Evolutionary conservation across 2,888 invertebrate genomes (phyloP).

Genomic region (Tenthredo scrophulariae): DNA sequence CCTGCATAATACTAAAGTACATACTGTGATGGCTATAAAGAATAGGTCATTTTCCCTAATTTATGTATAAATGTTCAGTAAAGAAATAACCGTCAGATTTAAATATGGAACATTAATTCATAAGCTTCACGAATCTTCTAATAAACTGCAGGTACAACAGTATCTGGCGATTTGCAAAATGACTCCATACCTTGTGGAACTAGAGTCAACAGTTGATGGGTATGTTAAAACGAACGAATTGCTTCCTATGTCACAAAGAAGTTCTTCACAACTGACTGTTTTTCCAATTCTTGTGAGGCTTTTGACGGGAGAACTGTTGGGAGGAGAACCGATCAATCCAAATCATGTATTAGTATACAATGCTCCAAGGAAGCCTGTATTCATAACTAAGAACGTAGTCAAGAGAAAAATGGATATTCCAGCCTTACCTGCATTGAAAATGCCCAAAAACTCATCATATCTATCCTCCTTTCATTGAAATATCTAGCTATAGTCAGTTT

Average conservation of each 20-base stretch:
- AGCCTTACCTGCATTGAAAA: conserved; percentile 11
- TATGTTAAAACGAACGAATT: conserved; percentile 63
- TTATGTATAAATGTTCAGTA: too few relatives aligned
- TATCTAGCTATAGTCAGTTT: neutral
- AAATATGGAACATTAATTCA: neutral
- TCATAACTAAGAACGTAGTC: conserved; percentile 66
- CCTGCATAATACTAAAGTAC: neutral
- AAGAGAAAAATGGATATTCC: conserved; percentile 61
- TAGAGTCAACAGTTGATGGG: conserved; percentile 64
- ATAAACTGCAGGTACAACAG: conserved; percentile 68
- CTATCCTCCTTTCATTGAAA: conserved; percentile 56
- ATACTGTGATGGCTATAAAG: neutral
- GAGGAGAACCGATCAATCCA: conserved; percentile 63
- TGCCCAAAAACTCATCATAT: conserved; percentile 54
- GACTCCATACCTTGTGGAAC: conserved; percentile 63
- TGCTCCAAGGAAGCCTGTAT: conserved; percentile 67
- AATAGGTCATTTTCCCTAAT: too few relatives aligned
- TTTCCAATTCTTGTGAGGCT: conserved; percentile 65
- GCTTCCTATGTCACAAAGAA: conserved; percentile 55
- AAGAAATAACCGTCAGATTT: neutral
- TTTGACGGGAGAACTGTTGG: conserved; percentile 70
- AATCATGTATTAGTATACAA: conserved; percentile 63
- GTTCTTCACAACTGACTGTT: conserved; percentile 58
- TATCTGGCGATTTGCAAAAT: conserved; percentile 67
- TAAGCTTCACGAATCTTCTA: neutral